phyloP scores from a whole-genome alignment of 1,140 invertebrate genomes.

The Copidosoma floridanum region DNA sequence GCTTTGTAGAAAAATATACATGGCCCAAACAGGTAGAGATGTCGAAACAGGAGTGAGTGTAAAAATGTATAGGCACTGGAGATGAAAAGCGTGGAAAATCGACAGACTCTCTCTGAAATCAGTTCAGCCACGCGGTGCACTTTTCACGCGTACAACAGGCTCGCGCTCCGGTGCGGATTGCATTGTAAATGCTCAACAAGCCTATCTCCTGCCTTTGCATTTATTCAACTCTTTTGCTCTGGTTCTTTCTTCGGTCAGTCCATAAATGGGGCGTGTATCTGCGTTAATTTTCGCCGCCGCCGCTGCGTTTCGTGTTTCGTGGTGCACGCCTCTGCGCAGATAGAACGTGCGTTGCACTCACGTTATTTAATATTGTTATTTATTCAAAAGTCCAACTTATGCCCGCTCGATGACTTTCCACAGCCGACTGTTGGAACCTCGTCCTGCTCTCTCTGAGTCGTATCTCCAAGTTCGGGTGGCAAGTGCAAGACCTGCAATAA shows the following conservation, averaged over 20 bases:
- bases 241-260: slow-evolving; percentile 1
- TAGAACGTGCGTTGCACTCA: neutral
- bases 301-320: neutral
- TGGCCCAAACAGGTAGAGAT: too few relatives aligned
- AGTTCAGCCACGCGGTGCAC: too few relatives aligned
- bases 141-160: too few relatives aligned
- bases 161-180: slow-evolving; percentile 22
- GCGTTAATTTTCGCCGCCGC: neutral
- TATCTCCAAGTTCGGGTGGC: slow-evolving; percentile 76
- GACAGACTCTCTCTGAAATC: too few relatives aligned
- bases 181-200: slow-evolving; percentile 46
- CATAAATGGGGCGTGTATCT: slow-evolving; percentile 14
- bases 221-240: slow-evolving; percentile 14
- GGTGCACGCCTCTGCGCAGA: neutral
- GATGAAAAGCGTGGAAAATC: neutral
- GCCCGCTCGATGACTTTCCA: neutral
- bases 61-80: too few relatives aligned
- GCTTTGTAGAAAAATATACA: too few relatives aligned
- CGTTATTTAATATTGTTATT: too few relatives aligned
- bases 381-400: slow-evolving; percentile 60
- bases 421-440: slow-evolving; percentile 55
- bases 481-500: slow-evolving; percentile 70
- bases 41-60: too few relatives aligned
- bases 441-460: slow-evolving; percentile 67
- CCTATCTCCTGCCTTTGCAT: slow-evolving; percentile 41